A percentile compares a stretch with the other conserved stretches of the same genome.
Conservation (phyloP, 2,113 vertebrate genomes). For the Corydoras sp. region DNA sequence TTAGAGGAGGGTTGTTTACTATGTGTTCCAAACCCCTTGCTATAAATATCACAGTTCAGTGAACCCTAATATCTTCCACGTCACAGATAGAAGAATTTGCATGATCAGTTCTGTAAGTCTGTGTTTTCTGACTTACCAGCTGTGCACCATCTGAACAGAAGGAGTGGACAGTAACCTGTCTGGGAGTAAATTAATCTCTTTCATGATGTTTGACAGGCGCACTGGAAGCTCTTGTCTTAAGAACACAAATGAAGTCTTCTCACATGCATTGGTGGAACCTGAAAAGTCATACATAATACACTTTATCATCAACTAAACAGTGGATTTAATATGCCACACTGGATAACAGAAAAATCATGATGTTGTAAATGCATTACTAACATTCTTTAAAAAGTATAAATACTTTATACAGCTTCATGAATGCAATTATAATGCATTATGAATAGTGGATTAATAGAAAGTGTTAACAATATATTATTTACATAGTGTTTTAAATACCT, state of each 20-base stretch:
- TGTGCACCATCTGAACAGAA: constrained; percentile 85
- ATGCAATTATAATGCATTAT: too few species aligned
- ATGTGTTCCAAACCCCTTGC: background rate
- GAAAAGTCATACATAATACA: background rate
- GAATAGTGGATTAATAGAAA: too few species aligned
- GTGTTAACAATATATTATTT: too few species aligned
- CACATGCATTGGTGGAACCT: constrained; percentile 92
- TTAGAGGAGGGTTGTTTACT: constrained; percentile 5
- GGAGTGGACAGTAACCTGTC: constrained; percentile 79
- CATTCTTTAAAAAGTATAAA: too few species aligned
- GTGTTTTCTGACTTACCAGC: constrained; percentile 70
- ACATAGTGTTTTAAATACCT: too few species aligned
- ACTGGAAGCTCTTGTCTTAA: constrained; percentile 90
- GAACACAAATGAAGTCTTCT: constrained; percentile 90
- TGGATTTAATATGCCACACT: too few species aligned
- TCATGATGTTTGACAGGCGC: constrained; percentile 94
- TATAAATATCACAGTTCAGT: background rate
- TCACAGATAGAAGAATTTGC: background rate
- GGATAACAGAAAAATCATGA: too few species aligned
- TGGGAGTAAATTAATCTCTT: constrained; percentile 89
- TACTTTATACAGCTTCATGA: too few species aligned
- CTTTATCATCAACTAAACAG: too few species aligned
- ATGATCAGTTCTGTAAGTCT: too few species aligned
- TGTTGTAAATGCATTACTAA: too few species aligned
- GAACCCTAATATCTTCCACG: background rate